Base-by-base conservation (phyloP, 2,888 invertebrate species). In the Acronicta leporina region DNA sequence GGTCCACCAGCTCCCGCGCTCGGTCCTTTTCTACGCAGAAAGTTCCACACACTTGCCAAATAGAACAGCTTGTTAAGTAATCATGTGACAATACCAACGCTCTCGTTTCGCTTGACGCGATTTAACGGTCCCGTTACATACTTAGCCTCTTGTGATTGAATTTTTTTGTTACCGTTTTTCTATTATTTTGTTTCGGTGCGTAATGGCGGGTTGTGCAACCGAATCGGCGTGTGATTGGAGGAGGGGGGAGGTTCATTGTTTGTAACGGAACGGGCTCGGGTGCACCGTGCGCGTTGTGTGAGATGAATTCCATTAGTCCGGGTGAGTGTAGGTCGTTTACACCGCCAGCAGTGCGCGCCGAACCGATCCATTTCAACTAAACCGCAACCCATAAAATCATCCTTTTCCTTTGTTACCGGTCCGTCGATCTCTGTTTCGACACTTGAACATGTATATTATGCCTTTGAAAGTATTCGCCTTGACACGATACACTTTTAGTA, bases 231-330 rank as follows among this genome's bases (percentile, higher is more conserved):
- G 83, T 86, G 84, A 88, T 87, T 84, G 85, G 81, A 68, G n/a
- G 38, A 38, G 82, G 77, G 81, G 81, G 68, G 82, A 77, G 81
- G 90, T 87, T 91, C 91, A 90, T 88, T 88, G 89, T 89, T 86
- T 90, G 87, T 90, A 90, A 91, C 91, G 90, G 90, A 82, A 83
- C 85, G 69, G 71, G 56, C 72, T 69, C 76, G 79, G 79, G 83
- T 83, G 83, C 78, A 81, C 66, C 74, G 76, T 72, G 70, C 77
- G 77, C 74, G 77, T 82, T 83, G 83, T 90, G 90, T 89, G 91
- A 91, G 87, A 90, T 88, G 91, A 90, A 92, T 91, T 87, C 86
- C 83, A 90, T 89, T 88, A 90, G 79, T 53, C 76, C 82, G 83
- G 81, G 83, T 85, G 84, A 74, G 66, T 72, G 62, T 63, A 80